Base-by-base conservation (phyloP, 2,797 vertebrate species). In the Numenius phaeopus region DNA sequence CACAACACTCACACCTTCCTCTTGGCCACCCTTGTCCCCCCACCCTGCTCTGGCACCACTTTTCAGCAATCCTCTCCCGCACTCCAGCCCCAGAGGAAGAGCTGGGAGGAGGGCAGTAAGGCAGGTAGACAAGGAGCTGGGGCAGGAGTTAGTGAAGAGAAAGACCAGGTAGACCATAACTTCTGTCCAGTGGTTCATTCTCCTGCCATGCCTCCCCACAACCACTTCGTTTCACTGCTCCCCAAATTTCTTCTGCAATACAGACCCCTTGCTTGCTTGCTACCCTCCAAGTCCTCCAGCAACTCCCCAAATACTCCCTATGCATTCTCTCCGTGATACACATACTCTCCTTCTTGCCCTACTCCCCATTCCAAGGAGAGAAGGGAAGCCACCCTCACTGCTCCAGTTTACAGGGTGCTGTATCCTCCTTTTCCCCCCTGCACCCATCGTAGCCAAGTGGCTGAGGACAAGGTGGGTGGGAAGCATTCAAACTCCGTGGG, bases 391-490 rank as follows among this genome's bases (percentile, higher is more conserved):
- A 50, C 5, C 7, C 6, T 78, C 47, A 34, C 26, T n/a, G 21
- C 46, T 83, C 8, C 42, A 44, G 6, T 64, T 87, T 77, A 32
- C 39, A 83, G 47, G 24, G 21, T 20, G 10, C 10, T 70, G 15
- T 34, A 37, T 46, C 20, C 47, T 64, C 14, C 8, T 76, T 54
- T 29, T 73, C 15, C 14, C 17, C 34, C 2, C 39, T 50, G 50
- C 17, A 66, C 21, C 14, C 69, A 11, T 52, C 2, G 0, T 10
- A 55, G 47, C 55, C 40, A 24, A 13, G 15, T 0, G 1, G 30
- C 29, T 37, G 71, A 59, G 50, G 39, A 49, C 18, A 34, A 58
- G 37, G 71, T 27, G 34, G 4, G 5, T 66, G 75, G 34, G 40
- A 87, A 85, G 26, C 12, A 24, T 44, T 32, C 57, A 47, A 5